Evolutionary conservation across 2,113 vertebrate genomes (phyloP).

Genomic region (Bubo blakistoni): DNA sequence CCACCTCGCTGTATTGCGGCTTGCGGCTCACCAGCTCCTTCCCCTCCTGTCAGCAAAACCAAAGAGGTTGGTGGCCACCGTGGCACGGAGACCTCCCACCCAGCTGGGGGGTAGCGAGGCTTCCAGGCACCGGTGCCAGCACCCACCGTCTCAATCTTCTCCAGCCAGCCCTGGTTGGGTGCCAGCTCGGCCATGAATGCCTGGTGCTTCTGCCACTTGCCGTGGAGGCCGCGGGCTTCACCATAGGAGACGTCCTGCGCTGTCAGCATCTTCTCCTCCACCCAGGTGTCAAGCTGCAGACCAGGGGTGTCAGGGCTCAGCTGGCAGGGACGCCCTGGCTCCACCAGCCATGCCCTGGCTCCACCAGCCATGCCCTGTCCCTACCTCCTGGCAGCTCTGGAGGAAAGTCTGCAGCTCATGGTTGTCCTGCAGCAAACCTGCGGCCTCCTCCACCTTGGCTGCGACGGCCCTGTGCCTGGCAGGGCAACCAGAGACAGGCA

Average conservation of each 20-base stretch:
- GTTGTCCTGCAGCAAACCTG: slow-evolving; percentile 83
- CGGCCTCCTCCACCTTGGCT: slow-evolving; percentile 78
- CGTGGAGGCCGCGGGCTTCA: slow-evolving; percentile 86
- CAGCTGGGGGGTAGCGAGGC: not conserved
- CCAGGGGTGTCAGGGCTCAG: not conserved
- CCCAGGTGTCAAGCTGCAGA: slow-evolving; percentile 87
- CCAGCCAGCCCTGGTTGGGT: slow-evolving; percentile 88
- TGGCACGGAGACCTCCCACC: rapidly evolving
- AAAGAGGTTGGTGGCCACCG: rapidly evolving
- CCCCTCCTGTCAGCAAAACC: slow-evolving; percentile 76
- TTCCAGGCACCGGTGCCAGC: rapidly evolving
- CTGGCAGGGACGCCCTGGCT: rapidly evolving
- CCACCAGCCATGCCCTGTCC: not conserved
- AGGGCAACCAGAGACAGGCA: not conserved
- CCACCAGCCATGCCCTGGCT: rapidly evolving
- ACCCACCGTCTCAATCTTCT: slow-evolving; percentile 84
- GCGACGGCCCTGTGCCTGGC: slow-evolving; percentile 77
- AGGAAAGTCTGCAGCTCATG: slow-evolving; percentile 89
- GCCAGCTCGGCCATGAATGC: slow-evolving; percentile 91
- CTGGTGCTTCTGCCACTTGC: slow-evolving; percentile 95
- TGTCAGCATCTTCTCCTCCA: slow-evolving; percentile 96
- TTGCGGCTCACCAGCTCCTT: slow-evolving; percentile 81
- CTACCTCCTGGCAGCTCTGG: slow-evolving; percentile 93
- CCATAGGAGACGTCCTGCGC: slow-evolving; percentile 91
- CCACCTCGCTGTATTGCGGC: slow-evolving; percentile 74